These are phyloP conservation scores for Zaprionus vittiger DNA, from an alignment of 1,140 invertebrate species.

Conservation along the genomic window DNA sequence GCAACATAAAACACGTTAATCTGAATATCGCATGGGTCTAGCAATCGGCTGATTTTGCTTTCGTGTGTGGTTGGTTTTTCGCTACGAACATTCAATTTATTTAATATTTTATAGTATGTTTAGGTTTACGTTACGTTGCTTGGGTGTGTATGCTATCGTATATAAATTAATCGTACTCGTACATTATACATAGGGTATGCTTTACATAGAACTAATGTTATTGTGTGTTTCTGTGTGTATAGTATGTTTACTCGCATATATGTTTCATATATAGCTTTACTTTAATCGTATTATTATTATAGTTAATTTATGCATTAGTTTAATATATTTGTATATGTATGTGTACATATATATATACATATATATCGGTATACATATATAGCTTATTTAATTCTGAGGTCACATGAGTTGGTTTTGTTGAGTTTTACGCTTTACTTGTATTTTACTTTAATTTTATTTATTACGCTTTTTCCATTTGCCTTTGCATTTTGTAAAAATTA, in stretches of 20 bases:
- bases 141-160: conserved; percentile 53
- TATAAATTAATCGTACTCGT: conserved; percentile 74
- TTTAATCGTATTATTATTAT: conserved; percentile 59
- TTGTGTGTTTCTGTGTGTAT: conserved; percentile 53
- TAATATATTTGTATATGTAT: conserved; percentile 49
- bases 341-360: conserved; percentile 63
- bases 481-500: conserved; percentile 78
- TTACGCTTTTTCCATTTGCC: conserved; percentile 70
- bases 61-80: conserved; percentile 39
- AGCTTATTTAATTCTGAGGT: conserved; percentile 84
- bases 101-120: conserved; percentile 48
- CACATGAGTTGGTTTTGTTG: conserved; percentile 85
- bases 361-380: conserved; percentile 57
- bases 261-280: conserved; percentile 71
- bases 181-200: conserved; percentile 66
- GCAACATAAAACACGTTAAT: conserved; percentile 51
- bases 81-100: conserved; percentile 78
- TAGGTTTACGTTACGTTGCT: conserved; percentile 41
- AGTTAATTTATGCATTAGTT: conserved; percentile 45
- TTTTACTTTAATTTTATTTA: conserved; percentile 63
- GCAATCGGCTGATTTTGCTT: conserved; percentile 19
- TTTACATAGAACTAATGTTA: conserved; percentile 73
- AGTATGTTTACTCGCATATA: conserved; percentile 60
- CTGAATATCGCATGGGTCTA: conserved; percentile 51
- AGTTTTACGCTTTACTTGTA: conserved; percentile 81